A percentile compares a stretch with the other conserved stretches of the same genome.
Evolutionary conservation across 2,888 invertebrate species (phyloP).

Genomic region (Bellardia bayeri): DNA sequence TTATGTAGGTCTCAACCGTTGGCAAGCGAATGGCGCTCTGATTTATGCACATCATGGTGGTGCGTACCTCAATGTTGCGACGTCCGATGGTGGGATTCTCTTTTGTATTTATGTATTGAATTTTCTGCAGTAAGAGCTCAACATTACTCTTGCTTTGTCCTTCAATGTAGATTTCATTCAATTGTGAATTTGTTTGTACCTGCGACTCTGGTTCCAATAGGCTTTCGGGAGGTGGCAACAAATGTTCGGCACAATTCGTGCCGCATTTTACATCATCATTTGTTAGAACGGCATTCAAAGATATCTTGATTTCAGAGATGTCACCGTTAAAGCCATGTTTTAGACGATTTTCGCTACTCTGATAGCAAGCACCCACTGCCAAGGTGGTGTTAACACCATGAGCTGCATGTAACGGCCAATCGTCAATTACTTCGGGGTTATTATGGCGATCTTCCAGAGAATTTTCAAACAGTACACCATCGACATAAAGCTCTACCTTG

Average conservation of each 20-base stretch:
- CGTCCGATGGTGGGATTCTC: conserved; percentile 98
- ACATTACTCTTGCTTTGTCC: conserved; percentile 96
- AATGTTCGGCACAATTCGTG: conserved; percentile 83
- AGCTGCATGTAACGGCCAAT: conserved; percentile 99
- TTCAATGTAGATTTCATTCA: conserved; percentile 94
- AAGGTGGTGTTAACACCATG: conserved; percentile 97
- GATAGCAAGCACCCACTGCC: conserved; percentile 99
- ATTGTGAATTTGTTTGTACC: conserved; percentile 87
- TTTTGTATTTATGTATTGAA: conserved; percentile 96
- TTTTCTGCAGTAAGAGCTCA: conserved; percentile 92
- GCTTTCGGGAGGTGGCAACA: conserved; percentile 87
- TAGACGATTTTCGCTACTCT: conserved; percentile 95
- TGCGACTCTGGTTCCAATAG: conserved; percentile 92
- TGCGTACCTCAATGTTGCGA: conserved; percentile 87
- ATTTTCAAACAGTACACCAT: conserved; percentile 88
- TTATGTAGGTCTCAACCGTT: conserved; percentile 83
- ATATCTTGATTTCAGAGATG: conserved; percentile 83
- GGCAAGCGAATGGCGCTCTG: conserved; percentile 82
- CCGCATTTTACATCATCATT: conserved; percentile 82
- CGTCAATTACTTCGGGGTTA: conserved; percentile 98
- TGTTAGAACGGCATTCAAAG: conserved; percentile 78
- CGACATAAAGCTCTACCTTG: conserved; percentile 93
- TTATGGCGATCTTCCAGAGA: conserved; percentile 85
- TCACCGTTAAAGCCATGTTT: conserved; percentile 88
- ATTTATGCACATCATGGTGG: conserved; percentile 82